Evolutionary conservation across 2,888 invertebrate genomes (phyloP), one percentile per base, ranked within the genome.

Genomic region (Resseliella maxima): DNA sequence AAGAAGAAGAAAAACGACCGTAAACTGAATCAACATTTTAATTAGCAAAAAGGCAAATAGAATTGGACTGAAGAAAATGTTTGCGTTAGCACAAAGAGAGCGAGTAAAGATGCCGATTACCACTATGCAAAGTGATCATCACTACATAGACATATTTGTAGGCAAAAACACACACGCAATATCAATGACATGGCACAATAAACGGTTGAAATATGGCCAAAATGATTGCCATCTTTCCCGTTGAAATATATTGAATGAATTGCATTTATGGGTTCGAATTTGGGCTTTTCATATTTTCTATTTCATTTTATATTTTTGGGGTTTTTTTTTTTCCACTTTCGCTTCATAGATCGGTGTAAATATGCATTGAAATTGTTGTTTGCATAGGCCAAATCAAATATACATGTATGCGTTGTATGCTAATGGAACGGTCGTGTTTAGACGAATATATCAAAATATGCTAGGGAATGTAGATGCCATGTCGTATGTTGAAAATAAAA

Each of bases 391-490:
- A 72, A 72, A 72, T 27, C 72, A 72, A 72, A 72, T 72, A 72
- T 31, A 72, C 31, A 31, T 50, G 50, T 72, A n/a, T 59, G 72
- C 15, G 3, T 72, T 72, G 31, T 27, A 15, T 72, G 72, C 31
- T 72, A 72, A 72, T 59, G 59, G 59, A 72, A 72, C 31, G 72
- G 31, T 72, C 72, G 31, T 31, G 31, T 72, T 72, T 15, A 10
- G 72, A 72, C 72, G 72, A 27, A 72, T 35, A 35, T 72, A 72
- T 72, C 72, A 72, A 72, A 72, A 35, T 35, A 31, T 72, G 72
- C 72, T 31, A 8, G 46, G 72, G 31, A 72, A 72, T 72, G 72
- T 35, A 5, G 2, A 15, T n/a, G 31, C 5, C 59, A 50, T 50
- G 18, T 50, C 18, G 50, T 41, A 5, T 5, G 41, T n/a, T n/a